phyloP scores from a whole-genome alignment of 2,113 vertebrate species.

The Leucoraja erinaceus region DNA sequence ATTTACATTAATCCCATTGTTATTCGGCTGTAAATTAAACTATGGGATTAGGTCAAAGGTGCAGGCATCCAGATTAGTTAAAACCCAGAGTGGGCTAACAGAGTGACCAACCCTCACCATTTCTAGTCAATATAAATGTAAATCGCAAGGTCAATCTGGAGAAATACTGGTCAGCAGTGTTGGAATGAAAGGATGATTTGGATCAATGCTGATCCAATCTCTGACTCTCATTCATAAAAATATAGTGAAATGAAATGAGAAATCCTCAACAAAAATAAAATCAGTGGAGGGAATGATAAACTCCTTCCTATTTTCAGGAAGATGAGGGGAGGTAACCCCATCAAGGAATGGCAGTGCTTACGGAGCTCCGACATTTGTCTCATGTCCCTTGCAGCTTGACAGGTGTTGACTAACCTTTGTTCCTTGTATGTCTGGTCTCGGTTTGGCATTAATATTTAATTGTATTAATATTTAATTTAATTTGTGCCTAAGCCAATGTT shows the following conservation, averaged over 20 bases:
- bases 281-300: background rate
- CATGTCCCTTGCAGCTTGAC: background rate
- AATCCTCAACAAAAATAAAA: background rate
- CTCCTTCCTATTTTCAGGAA: background rate
- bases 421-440: background rate
- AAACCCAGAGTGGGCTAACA: too few relatives aligned
- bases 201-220: background rate
- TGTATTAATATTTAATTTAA: slow-evolving; percentile 35
- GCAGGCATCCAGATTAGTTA: too few relatives aligned
- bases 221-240: background rate
- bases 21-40: background rate
- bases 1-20: too few relatives aligned
- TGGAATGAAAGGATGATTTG: background rate
- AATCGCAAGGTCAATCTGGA: background rate
- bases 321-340: background rate
- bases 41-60: background rate
- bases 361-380: background rate
- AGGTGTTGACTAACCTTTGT: background rate
- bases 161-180: background rate
- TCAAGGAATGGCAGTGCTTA: too few relatives aligned
- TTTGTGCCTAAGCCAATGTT: background rate
- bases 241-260: background rate
- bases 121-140: background rate
- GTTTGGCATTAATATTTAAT: slow-evolving; percentile 31
- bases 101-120: background rate